These are phyloP conservation scores for Cirrhinus molitorella DNA, from an alignment of 2,797 vertebrate genomes.

Conservation along the genomic window DNA sequence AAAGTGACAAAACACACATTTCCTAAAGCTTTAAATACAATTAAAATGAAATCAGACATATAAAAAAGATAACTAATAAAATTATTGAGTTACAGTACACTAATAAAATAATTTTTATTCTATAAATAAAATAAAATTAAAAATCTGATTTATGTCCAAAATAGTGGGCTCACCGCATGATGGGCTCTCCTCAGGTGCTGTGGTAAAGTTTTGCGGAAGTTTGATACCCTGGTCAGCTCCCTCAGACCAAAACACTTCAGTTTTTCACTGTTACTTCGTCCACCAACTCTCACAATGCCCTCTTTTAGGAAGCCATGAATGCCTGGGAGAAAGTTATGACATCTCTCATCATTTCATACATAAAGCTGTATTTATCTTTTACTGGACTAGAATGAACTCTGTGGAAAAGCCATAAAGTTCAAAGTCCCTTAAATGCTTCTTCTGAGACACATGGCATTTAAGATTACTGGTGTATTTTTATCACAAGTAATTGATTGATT, in stretches of 20 bases:
- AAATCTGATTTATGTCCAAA: too few species aligned
- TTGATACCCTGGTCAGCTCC: constrained; percentile 75
- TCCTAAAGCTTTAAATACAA: too few species aligned
- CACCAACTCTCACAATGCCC: constrained; percentile 90
- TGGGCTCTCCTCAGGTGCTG: constrained; percentile 75
- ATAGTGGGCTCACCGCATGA: constrained; percentile 72
- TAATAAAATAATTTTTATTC: too few species aligned
- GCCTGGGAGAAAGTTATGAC: constrained; percentile 72
- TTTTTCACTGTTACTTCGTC: constrained; percentile 88
- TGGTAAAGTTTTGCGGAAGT: constrained; percentile 70
- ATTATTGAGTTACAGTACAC: too few species aligned
- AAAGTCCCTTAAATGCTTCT: neutral
- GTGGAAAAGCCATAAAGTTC: neutral
- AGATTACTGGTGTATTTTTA: neutral
- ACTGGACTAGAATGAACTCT: neutral
- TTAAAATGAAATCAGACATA: too few species aligned
- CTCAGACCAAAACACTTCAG: constrained; percentile 85
- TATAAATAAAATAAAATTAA: too few species aligned
- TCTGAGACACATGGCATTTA: neutral
- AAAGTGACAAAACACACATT: too few species aligned
- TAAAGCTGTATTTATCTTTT: neutral
- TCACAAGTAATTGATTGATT: too few species aligned
- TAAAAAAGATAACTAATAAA: too few species aligned
- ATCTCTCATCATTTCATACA: neutral
- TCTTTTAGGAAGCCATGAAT: constrained; percentile 80